phyloP scores from a whole-genome alignment of 2,797 vertebrate genomes.

The Gymnodraco acuticeps region DNA sequence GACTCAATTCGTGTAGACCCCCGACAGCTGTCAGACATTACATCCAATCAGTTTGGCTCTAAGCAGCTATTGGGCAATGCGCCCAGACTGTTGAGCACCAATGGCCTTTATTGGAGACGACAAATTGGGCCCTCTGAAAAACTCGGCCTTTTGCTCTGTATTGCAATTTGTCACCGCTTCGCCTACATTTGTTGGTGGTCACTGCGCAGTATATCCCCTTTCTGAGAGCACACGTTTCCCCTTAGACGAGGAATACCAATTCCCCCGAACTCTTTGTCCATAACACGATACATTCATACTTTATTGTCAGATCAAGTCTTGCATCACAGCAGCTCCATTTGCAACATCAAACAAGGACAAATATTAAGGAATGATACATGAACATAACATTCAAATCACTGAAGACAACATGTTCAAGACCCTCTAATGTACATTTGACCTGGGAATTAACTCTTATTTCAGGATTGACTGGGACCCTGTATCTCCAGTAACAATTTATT shows the following conservation, averaged over 20 bases:
- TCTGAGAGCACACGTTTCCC: constrained; percentile 42
- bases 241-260: constrained; percentile 36
- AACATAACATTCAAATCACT: no score
- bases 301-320: no score
- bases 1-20: constrained; percentile 65
- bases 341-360: no score
- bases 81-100: constrained; percentile 78
- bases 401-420: no score
- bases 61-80: constrained; percentile 73
- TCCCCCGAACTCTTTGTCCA: background rate
- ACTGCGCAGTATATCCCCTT: constrained; percentile 45
- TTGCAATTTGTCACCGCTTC: constrained; percentile 78
- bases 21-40: constrained; percentile 85
- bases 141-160: constrained; percentile 56
- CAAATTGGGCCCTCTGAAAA: constrained; percentile 81
- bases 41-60: constrained; percentile 77
- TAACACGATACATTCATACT: no score
- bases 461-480: no score
- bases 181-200: constrained; percentile 52
- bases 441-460: no score
- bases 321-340: no score
- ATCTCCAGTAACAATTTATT: no score
- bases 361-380: no score
- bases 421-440: no score
- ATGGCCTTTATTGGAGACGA: constrained; percentile 80